These are phyloP conservation scores for Stictonetta naevosa DNA, from an alignment of 2,113 vertebrate species.

Conservation along the genomic window DNA sequence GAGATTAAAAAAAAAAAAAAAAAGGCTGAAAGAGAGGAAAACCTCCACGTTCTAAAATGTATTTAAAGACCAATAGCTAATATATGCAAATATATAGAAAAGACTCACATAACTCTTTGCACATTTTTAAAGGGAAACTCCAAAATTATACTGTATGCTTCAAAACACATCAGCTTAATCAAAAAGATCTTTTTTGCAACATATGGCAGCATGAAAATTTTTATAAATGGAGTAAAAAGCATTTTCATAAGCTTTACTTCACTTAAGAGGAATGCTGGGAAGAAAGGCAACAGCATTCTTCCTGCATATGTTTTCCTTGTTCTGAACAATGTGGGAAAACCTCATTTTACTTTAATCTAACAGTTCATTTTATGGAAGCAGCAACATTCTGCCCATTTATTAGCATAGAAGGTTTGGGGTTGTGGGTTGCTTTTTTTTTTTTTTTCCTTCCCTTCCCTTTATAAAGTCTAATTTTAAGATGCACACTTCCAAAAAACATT, in stretches of 20 bases:
- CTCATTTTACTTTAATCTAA: constrained; percentile 81
- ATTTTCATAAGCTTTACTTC: constrained; percentile 83
- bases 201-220: constrained; percentile 78
- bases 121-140: constrained; percentile 71
- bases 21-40: constrained; percentile 16
- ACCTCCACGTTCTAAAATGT: constrained; percentile 36
- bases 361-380: constrained; percentile 80
- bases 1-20: background rate
- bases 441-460: constrained; percentile 13
- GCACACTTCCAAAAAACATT: constrained; percentile 83
- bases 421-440: constrained; percentile 12
- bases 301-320: constrained; percentile 80
- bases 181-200: constrained; percentile 78
- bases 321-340: constrained; percentile 81
- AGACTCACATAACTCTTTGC: constrained; percentile 61
- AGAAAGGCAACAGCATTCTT: constrained; percentile 75
- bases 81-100: constrained; percentile 70
- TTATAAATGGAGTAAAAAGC: constrained; percentile 83
- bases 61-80: constrained; percentile 54
- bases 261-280: constrained; percentile 78
- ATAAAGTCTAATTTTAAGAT: constrained; percentile 86
- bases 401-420: constrained; percentile 74
- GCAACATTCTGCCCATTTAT: constrained; percentile 82
- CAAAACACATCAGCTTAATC: constrained; percentile 80
- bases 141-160: constrained; percentile 68